Conservation (phyloP, 2,797 vertebrate species). For the Anomalospiza imberbis region DNA sequence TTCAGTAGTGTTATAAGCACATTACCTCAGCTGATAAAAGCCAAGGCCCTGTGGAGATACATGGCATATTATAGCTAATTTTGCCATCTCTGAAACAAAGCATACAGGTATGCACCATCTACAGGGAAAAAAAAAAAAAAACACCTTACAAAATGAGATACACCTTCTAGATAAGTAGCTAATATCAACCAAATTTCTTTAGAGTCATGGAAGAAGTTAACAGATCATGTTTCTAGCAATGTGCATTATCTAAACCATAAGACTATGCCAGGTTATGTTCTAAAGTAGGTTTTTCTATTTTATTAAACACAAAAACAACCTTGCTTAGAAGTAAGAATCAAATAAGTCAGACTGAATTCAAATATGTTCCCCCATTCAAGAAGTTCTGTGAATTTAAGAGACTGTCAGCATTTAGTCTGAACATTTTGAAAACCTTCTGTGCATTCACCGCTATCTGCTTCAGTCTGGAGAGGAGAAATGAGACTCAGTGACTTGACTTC, state of each 20-base stretch:
- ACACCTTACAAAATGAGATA: not conserved
- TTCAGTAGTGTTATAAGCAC: not conserved
- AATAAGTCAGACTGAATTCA: not conserved
- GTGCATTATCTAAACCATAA: not conserved
- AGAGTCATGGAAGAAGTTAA: not conserved
- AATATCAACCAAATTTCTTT: not conserved
- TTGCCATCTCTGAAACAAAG: not conserved
- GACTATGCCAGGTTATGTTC: not conserved
- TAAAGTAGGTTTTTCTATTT: not conserved
- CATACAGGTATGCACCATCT: not conserved
- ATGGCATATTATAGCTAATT: not conserved
- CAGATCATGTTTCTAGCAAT: not conserved
- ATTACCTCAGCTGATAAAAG: not conserved
- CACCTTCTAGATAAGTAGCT: not conserved
- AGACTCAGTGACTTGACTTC: not conserved
- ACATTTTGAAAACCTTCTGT: not conserved
- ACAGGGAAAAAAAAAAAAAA: not conserved
- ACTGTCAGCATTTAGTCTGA: not conserved
- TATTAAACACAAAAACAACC: not conserved
- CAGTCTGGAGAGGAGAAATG: not conserved
- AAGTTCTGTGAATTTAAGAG: not conserved
- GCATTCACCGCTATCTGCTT: not conserved
- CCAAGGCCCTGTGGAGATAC: not conserved
- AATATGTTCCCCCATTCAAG: not conserved
- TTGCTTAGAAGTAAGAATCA: not conserved